These are phyloP conservation scores for Colaptes auratus DNA, from an alignment of 2,113 vertebrate species.

Conservation along the genomic window DNA sequence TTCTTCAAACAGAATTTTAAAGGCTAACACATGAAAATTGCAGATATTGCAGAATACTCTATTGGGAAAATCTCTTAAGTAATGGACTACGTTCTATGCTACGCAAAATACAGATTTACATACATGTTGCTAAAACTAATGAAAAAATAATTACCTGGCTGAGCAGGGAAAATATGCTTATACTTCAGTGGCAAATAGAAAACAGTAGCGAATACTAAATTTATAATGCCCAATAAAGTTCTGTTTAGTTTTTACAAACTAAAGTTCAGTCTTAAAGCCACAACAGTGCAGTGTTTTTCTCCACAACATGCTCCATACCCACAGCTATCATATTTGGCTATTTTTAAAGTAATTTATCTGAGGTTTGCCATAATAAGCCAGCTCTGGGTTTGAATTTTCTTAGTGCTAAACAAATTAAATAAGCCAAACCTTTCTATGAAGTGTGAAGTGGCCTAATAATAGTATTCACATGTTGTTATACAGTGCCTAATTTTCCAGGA, in stretches of 20 bases:
- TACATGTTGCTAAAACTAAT: background rate
- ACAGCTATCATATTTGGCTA: constrained; percentile 32
- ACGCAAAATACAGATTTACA: background rate
- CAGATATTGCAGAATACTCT: background rate
- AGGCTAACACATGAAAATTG: background rate
- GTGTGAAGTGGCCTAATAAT: constrained; percentile 43
- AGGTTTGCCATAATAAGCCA: constrained; percentile 38
- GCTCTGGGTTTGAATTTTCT: constrained; percentile 42
- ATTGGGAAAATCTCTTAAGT: background rate
- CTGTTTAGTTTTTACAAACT: background rate
- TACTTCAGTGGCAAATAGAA: constrained; percentile 1
- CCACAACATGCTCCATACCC: background rate
- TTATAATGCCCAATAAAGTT: background rate
- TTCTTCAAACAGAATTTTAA: background rate
- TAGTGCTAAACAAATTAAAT: constrained; percentile 54
- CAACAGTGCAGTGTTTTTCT: constrained; percentile 1
- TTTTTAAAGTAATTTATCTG: constrained; percentile 45
- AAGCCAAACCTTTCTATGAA: constrained; percentile 49
- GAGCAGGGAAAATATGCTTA: background rate
- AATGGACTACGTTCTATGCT: background rate
- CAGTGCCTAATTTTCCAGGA: background rate
- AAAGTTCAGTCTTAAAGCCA: background rate
- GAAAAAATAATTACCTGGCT: background rate
- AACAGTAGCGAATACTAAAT: background rate
- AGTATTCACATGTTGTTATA: constrained; percentile 2